Evolutionary conservation across 2,888 invertebrate species (phyloP).

Genomic region (Callosobruchus maculatus): DNA sequence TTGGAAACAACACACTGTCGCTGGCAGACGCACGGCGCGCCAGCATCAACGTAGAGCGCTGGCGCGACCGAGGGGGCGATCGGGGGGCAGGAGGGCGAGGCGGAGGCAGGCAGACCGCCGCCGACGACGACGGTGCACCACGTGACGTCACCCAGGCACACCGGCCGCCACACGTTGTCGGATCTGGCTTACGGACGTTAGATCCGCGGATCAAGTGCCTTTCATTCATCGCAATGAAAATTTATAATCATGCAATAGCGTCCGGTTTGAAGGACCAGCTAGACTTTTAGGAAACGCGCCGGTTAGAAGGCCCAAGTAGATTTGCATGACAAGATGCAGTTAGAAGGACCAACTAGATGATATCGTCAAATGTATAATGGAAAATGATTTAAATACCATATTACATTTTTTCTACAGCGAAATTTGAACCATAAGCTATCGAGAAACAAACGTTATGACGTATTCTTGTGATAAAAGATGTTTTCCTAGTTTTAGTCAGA

Average conservation of each 20-base stretch:
- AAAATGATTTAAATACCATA: no score
- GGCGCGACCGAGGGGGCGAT: slow-evolving; percentile 25
- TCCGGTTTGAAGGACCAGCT: neutral
- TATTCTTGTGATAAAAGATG: no score
- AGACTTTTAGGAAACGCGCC: no score
- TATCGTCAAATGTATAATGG: no score
- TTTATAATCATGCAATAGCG: neutral
- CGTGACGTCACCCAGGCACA: neutral
- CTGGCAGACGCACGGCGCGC: neutral
- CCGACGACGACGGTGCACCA: slow-evolving; percentile 35
- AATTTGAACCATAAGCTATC: no score
- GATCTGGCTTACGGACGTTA: neutral
- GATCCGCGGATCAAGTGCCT: neutral
- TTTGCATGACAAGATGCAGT: no score
- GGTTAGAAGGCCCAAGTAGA: no score
- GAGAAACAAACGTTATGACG: no score
- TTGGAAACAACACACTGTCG: slow-evolving; percentile 63
- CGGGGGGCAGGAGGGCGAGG: slow-evolving; percentile 46
- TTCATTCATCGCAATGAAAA: neutral
- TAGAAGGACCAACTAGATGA: no score
- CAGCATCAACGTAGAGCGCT: neutral
- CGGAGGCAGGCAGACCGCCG: slow-evolving; percentile 36
- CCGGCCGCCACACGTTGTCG: neutral
- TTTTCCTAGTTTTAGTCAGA: no score
- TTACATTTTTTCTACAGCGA: no score